Evolutionary conservation across 2,113 vertebrate genomes (phyloP), one percentile per base, ranked within the genome.

Genomic region (Tretioscincus oriximinensis): DNA sequence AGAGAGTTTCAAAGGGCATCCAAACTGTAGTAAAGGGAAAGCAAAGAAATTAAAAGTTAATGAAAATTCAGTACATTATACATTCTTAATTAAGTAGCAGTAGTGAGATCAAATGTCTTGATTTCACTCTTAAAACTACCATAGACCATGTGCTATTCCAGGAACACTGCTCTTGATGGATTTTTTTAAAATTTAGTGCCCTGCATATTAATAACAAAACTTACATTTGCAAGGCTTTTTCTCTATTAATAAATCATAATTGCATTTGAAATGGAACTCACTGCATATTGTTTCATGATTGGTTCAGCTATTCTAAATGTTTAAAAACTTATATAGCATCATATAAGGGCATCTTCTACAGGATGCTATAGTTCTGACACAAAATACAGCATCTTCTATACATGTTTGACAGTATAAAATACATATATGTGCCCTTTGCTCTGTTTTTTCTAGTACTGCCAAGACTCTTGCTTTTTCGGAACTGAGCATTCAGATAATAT

Each of bases 41-140:
- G 81, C 0, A 0, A 9, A 29, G 28, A 20, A 77, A 12, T 87
- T 80, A 87, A 88, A 89, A 88, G 80, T 49, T 83, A 84, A 89
- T 85, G 77, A 73, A 86, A 81, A 73, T 21, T 58, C 76, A 86
- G 80, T 63, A 84, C 49, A 86, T 49, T 80, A 66, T 83, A 54
- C 77, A 63, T 82, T 88, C 81, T 85, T 86, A 88, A 87, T 91
- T 83, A 84, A 41, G 58, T 35, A 82, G 58, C n/a, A 1, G 0
- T 20, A 28, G 68, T 5, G 89, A 78, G 81, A 81, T 75, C 54
- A 61, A 66, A 88, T 18, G 76, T 63, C 68, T 83, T 90, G n/a
- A 21, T 76, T 90, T 83, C 80, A 83, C 54, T 74, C 41, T 49
- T 85, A 81, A 76, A 87, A 14, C 65, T 61, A 81, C 81, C 86